Evolutionary conservation across 2,888 invertebrate genomes (phyloP).

Genomic region (Chaetogeoica ovagalla): DNA sequence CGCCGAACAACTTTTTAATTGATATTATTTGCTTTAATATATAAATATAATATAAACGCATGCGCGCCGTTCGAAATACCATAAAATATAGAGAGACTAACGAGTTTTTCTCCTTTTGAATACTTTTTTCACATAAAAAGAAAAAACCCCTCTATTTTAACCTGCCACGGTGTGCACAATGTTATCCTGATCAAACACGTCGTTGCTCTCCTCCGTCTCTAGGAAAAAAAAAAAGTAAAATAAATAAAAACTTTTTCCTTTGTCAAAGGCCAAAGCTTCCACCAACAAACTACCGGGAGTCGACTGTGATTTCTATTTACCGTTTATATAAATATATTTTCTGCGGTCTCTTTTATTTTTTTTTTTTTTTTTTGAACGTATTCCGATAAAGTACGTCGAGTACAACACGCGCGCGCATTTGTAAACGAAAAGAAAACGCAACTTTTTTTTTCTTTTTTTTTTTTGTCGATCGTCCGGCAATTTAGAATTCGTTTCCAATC

Average conservation of each 20-base stretch:
- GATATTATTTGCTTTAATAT: not conserved
- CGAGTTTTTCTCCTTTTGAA: slow-evolving; percentile 22
- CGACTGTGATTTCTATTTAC: slow-evolving; percentile 15
- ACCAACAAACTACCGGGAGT: slow-evolving; percentile 6
- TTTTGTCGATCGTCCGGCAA: too few species aligned
- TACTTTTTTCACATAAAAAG: not conserved
- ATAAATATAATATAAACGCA: not conserved
- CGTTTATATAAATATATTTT: slow-evolving; percentile 8
- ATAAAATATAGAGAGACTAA: slow-evolving; percentile 25
- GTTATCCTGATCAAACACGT: slow-evolving; percentile 39
- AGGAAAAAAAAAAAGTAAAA: not conserved
- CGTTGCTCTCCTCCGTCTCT: not conserved
- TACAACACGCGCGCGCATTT: not conserved
- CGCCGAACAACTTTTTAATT: slow-evolving; percentile 12
- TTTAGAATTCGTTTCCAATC: too few species aligned
- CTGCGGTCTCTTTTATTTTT: not conserved
- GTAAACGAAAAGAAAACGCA: not conserved
- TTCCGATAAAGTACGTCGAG: not conserved
- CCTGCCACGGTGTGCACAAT: not conserved
- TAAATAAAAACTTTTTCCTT: slow-evolving; percentile 35
- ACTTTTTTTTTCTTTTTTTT: too few species aligned
- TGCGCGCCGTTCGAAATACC: not conserved
- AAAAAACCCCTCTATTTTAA: not conserved
- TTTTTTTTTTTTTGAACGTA: not conserved
- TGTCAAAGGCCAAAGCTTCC: not conserved